Conservation (phyloP, 2,113 vertebrate genomes). For the Todiramphus chloris region DNA sequence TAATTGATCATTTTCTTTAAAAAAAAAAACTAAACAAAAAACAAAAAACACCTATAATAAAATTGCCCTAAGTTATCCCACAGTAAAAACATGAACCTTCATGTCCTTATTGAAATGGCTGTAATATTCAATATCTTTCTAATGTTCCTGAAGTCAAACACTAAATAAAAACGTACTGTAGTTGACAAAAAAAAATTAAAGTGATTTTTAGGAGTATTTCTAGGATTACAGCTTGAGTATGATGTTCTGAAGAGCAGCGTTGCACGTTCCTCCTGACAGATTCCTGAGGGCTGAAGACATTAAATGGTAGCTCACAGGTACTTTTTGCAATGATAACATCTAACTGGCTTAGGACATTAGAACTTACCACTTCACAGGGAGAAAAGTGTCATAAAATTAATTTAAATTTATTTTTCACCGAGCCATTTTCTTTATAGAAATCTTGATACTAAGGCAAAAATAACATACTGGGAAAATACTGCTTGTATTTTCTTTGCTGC, state of each 20-base stretch:
- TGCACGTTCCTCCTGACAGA: not conserved
- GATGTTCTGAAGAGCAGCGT: not conserved
- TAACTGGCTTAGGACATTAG: not conserved
- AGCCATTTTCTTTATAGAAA: not conserved
- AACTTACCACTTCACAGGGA: not conserved
- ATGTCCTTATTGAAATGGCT: not conserved
- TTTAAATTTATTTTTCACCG: not conserved
- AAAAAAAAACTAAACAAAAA: not conserved
- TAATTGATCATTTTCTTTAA: not conserved
- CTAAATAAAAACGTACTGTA: not conserved
- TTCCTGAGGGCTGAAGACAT: not conserved
- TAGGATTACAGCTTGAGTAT: not conserved
- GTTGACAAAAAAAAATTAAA: not conserved
- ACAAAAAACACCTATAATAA: too few species aligned
- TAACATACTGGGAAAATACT: not conserved
- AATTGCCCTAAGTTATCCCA: not conserved
- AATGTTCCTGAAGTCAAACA: not conserved
- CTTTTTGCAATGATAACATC: not conserved
- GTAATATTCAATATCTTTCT: not conserved
- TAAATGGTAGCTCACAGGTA: not conserved
- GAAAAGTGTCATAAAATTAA: not conserved
- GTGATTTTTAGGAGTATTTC: not conserved
- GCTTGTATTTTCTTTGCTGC: not conserved
- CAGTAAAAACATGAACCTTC: rapidly evolving
- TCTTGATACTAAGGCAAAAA: rapidly evolving